phyloP scores from a whole-genome alignment of 2,888 invertebrate species.

The Melangyna quadrimaculata region DNA sequence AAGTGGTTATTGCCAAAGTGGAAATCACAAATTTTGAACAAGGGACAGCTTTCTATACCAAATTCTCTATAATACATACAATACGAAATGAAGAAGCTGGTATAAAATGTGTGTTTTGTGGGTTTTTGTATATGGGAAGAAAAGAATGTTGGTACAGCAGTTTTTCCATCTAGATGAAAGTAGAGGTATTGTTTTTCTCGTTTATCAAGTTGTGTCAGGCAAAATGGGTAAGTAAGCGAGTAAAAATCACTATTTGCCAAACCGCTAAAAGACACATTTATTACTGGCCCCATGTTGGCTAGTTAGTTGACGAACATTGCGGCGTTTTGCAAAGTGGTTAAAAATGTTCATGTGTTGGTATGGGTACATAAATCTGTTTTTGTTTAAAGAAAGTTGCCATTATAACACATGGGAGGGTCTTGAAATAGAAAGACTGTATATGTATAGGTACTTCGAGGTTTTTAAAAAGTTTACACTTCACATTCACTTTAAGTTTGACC shows the following conservation, averaged over 20 bases:
- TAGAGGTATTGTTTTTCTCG: conserved; percentile 60
- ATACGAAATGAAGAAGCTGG: background rate
- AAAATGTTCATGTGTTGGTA: background rate
- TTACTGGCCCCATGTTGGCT: conserved; percentile 67
- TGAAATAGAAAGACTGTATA: background rate
- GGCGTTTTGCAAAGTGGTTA: conserved; percentile 55
- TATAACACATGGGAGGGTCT: background rate
- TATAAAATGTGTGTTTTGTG: conserved; percentile 41
- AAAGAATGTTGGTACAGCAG: conserved; percentile 22
- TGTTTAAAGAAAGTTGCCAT: conserved; percentile 9
- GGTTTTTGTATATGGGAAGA: background rate
- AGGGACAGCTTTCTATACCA: conserved; percentile 7
- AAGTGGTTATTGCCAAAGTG: conserved; percentile 65
- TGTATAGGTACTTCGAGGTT: background rate
- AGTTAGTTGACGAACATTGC: conserved; percentile 47
- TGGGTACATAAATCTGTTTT: conserved; percentile 31
- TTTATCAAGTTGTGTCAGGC: conserved; percentile 62
- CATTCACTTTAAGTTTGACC: too few species aligned
- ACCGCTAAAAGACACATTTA: conserved; percentile 68
- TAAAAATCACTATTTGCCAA: conserved; percentile 67
- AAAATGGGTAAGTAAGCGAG: conserved; percentile 68
- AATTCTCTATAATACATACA: background rate
- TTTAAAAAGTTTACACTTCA: background rate
- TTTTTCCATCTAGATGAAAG: conserved; percentile 19
- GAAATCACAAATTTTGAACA: conserved; percentile 39